Conservation (phyloP, 2,113 vertebrate species). For the Plecotus auritus region DNA sequence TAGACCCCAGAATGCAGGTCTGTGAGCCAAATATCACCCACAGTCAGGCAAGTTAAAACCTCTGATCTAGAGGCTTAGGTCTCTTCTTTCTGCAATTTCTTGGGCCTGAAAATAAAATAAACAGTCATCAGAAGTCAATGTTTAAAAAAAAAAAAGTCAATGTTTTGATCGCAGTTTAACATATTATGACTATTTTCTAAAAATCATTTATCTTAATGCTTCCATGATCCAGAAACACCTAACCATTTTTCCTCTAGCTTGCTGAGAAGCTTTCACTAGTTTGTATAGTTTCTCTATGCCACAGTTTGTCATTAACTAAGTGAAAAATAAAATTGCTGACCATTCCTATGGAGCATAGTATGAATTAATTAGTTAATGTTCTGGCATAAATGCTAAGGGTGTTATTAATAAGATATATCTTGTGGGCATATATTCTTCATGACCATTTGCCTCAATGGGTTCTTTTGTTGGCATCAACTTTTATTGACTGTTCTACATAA, state of each 20-base stretch:
- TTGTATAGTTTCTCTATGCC: neutral
- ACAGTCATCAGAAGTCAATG: neutral
- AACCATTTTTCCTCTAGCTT: neutral
- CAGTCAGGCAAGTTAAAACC: neutral
- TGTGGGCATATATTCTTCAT: slow-evolving; percentile 4
- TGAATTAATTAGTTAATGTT: slow-evolving; percentile 49
- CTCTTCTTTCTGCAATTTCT: neutral
- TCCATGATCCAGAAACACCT: neutral
- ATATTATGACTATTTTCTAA: neutral
- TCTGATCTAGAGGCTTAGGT: neutral
- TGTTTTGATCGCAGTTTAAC: neutral
- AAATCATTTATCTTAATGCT: neutral
- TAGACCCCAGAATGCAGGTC: neutral
- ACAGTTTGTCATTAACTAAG: slow-evolving; percentile 40
- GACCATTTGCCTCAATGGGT: slow-evolving; percentile 50
- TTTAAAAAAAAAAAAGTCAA: no score
- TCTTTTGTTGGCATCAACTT: slow-evolving; percentile 66
- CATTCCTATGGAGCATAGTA: neutral
- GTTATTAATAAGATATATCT: slow-evolving; percentile 55
- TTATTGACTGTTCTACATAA: slow-evolving; percentile 70
- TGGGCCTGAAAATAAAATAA: slow-evolving; percentile 13
- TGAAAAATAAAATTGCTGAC: slow-evolving; percentile 39
- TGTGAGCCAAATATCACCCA: neutral
- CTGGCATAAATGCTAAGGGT: slow-evolving; percentile 17
- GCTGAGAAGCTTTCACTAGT: neutral